phyloP scores from a whole-genome alignment of 2,113 vertebrate genomes.

The human (Homo sapiens) region DNA sequence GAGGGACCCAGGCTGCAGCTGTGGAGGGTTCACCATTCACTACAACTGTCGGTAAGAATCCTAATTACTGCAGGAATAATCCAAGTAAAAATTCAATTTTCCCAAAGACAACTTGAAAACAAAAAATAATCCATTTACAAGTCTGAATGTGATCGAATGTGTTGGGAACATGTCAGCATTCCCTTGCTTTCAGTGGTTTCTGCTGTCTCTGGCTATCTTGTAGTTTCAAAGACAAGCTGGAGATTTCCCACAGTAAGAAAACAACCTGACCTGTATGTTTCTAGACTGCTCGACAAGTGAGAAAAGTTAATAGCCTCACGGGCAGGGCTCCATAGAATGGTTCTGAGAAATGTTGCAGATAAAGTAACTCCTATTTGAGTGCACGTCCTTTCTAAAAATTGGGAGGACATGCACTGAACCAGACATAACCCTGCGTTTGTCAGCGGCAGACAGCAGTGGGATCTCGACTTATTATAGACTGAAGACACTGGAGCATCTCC shows the following conservation, averaged over 20 bases:
- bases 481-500: neutral
- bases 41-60: rapidly evolving
- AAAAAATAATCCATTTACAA: neutral
- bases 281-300: neutral
- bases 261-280: rapidly evolving
- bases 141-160: rapidly evolving
- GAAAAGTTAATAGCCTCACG: neutral
- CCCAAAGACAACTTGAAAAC: neutral
- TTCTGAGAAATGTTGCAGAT: neutral
- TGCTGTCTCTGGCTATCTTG: rapidly evolving
- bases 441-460: neutral
- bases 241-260: no score
- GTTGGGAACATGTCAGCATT: rapidly evolving
- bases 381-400: neutral
- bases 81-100: rapidly evolving
- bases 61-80: rapidly evolving
- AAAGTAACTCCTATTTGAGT: neutral
- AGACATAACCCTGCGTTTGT: conserved; percentile 32
- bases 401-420: neutral
- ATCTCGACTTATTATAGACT: neutral
- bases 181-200: neutral
- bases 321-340: neutral
- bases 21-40: rapidly evolving
- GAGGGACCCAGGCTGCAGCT: rapidly evolving
- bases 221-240: neutral